Evolutionary conservation across 1,140 invertebrate species (phyloP).

Genomic region (Hydropsyche tenuis): DNA sequence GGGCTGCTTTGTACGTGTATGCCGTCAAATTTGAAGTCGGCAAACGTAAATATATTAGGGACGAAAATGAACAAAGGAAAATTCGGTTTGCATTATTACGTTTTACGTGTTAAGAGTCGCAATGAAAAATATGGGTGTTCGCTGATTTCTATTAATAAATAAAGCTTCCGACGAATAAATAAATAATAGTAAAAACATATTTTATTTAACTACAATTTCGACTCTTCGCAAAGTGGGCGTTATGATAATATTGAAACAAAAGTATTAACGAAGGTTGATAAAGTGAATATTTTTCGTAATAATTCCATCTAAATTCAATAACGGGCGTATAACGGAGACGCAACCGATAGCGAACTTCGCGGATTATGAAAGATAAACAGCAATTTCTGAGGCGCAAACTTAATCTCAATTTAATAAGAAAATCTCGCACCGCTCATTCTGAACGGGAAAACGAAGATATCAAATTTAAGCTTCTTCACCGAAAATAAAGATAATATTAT

Average conservation of each 20-base stretch:
- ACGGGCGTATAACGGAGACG: neutral
- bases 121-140: too few relatives aligned
- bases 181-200: too few relatives aligned
- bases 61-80: slow-evolving; percentile 17
- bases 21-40: slow-evolving; percentile 7
- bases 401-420: slow-evolving; percentile 39
- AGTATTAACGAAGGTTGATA: too few relatives aligned
- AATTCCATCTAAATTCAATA: neutral
- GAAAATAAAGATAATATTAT: neutral
- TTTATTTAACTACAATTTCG: too few relatives aligned
- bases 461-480: neutral
- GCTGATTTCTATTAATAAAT: too few relatives aligned
- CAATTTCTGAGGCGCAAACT: slow-evolving; percentile 30
- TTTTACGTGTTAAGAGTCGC: neutral
- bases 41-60: slow-evolving; percentile 22
- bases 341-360: slow-evolving; percentile 8
- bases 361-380: slow-evolving; percentile 32
- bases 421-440: slow-evolving; percentile 14
- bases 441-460: slow-evolving; percentile 10
- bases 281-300: too few relatives aligned
- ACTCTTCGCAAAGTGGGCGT: too few relatives aligned
- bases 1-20: slow-evolving; percentile 12
- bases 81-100: slow-evolving; percentile 1
- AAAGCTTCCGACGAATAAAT: too few relatives aligned
- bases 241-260: too few relatives aligned